These are phyloP conservation scores for Enoplosus armatus DNA, from an alignment of 2,797 vertebrate species.

Conservation along the genomic window DNA sequence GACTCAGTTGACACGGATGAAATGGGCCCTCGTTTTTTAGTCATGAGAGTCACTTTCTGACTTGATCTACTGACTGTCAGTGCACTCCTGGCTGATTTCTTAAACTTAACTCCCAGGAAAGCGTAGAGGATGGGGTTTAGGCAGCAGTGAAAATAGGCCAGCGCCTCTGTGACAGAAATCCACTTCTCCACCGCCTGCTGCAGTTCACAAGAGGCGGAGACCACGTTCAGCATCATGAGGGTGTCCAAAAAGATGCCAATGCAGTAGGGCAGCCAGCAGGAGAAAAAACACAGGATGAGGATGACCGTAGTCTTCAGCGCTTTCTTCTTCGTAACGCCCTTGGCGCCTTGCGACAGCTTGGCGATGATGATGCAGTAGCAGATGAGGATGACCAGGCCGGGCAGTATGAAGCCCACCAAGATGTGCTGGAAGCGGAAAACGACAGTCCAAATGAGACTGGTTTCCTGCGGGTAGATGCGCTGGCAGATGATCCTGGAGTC, in stretches of 20 bases:
- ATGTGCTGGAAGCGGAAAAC: slow-evolving; percentile 95
- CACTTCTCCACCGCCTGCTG: slow-evolving; percentile 89
- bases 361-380: slow-evolving; percentile 98
- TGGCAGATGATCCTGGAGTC: slow-evolving; percentile 86
- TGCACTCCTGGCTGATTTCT: slow-evolving; percentile 92
- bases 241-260: slow-evolving; percentile 91
- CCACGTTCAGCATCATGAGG: slow-evolving; percentile 87
- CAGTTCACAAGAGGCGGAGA: slow-evolving; percentile 86
- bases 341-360: slow-evolving; percentile 90
- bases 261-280: slow-evolving; percentile 97
- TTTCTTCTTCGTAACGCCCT: slow-evolving; percentile 91
- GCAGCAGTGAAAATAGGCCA: slow-evolving; percentile 98
- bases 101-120: slow-evolving; percentile 97
- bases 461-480: slow-evolving; percentile 88
- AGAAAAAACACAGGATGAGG: slow-evolving; percentile 95
- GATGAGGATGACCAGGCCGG: slow-evolving; percentile 93
- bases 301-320: slow-evolving; percentile 97
- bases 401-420: slow-evolving; percentile 93
- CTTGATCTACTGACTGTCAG: slow-evolving; percentile 93
- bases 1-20: slow-evolving; percentile 98
- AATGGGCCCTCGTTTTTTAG: slow-evolving; percentile 92
- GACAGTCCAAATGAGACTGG: slow-evolving; percentile 83
- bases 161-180: slow-evolving; percentile 93
- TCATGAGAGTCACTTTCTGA: slow-evolving; percentile 92
- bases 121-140: slow-evolving; percentile 98